These are phyloP conservation scores for fruit fly (Drosophila melanogaster) DNA, from an alignment of 1,140 invertebrate species.

Conservation along the genomic window DNA sequence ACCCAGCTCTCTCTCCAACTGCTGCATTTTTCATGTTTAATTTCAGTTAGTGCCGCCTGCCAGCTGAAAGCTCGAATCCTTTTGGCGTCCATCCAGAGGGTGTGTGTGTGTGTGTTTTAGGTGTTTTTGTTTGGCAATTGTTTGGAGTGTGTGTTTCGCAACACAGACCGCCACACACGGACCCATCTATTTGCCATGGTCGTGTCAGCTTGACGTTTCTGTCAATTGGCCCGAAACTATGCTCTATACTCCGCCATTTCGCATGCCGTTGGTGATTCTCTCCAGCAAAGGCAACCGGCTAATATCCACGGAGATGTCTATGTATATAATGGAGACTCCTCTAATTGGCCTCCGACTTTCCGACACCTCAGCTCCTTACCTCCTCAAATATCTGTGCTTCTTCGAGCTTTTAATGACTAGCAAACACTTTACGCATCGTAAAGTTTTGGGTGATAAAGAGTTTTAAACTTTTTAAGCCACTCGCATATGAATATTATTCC, in stretches of 20 bases:
- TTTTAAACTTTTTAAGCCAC: slow-evolving; percentile 18
- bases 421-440: slow-evolving; percentile 16
- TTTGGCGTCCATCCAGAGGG: slow-evolving; percentile 46
- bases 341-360: slow-evolving; percentile 34
- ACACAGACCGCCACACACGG: slow-evolving; percentile 13
- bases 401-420: slow-evolving; percentile 18
- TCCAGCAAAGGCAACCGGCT: slow-evolving; percentile 2
- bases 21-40: slow-evolving; percentile 81
- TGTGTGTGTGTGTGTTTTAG: slow-evolving; percentile 5
- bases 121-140: slow-evolving; percentile 44
- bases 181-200: slow-evolving; percentile 48
- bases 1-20: slow-evolving; percentile 16
- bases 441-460: slow-evolving; percentile 18
- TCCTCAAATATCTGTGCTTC: not conserved
- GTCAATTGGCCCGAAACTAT: slow-evolving; percentile 56
- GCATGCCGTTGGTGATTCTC: slow-evolving; percentile 60
- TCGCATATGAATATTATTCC: slow-evolving; percentile 20
- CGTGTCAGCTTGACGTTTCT: slow-evolving; percentile 42
- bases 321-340: not conserved
- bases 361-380: slow-evolving; percentile 16
- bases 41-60: slow-evolving; percentile 70
- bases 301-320: not conserved
- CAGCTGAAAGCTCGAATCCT: slow-evolving; percentile 40
- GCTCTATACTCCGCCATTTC: slow-evolving; percentile 46
- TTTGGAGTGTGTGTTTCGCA: slow-evolving; percentile 27